A percentile compares a stretch with the other conserved stretches of the same genome.
phyloP scores from a whole-genome alignment of 2,888 invertebrate species.

The Drosophila suboccidentalis region DNA sequence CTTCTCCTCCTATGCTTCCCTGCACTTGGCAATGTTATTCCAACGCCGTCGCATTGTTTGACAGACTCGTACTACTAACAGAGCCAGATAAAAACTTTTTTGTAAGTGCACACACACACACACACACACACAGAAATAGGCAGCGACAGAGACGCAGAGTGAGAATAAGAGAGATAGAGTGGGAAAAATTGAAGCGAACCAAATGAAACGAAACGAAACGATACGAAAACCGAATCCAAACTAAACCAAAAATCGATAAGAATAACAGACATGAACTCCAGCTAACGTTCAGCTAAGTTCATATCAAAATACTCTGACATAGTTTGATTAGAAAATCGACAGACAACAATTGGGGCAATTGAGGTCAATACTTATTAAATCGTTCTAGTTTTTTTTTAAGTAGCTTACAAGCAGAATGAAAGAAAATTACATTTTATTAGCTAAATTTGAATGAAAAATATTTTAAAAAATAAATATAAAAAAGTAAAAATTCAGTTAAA shows the following conservation, averaged over 20 bases:
- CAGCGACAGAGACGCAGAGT: background rate
- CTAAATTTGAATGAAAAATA: background rate
- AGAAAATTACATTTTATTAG: background rate
- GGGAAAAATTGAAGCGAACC: slow-evolving; percentile 41
- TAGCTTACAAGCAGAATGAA: background rate
- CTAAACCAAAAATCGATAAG: slow-evolving; percentile 73
- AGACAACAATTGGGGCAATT: slow-evolving; percentile 10
- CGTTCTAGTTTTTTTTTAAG: slow-evolving; percentile 2
- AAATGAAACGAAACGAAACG: slow-evolving; percentile 46
- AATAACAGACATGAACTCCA: slow-evolving; percentile 56
- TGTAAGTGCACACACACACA: slow-evolving; percentile 33
- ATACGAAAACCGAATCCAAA: slow-evolving; percentile 49
- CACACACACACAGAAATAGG: background rate
- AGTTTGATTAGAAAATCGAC: slow-evolving; percentile 31
- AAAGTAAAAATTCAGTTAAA: too few species aligned
- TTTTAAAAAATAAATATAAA: too few species aligned
- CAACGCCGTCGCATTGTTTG: slow-evolving; percentile 74
- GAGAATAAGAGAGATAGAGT: background rate
- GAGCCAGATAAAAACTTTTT: slow-evolving; percentile 62
- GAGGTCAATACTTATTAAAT: slow-evolving; percentile 5
- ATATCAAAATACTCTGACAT: slow-evolving; percentile 48
- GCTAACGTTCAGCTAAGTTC: slow-evolving; percentile 27
- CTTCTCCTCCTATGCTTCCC: slow-evolving; percentile 2
- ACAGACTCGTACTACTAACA: slow-evolving; percentile 54
- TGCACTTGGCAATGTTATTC: slow-evolving; percentile 74